Conservation (phyloP, 2,888 invertebrate genomes). For the Lissonota sp. region DNA sequence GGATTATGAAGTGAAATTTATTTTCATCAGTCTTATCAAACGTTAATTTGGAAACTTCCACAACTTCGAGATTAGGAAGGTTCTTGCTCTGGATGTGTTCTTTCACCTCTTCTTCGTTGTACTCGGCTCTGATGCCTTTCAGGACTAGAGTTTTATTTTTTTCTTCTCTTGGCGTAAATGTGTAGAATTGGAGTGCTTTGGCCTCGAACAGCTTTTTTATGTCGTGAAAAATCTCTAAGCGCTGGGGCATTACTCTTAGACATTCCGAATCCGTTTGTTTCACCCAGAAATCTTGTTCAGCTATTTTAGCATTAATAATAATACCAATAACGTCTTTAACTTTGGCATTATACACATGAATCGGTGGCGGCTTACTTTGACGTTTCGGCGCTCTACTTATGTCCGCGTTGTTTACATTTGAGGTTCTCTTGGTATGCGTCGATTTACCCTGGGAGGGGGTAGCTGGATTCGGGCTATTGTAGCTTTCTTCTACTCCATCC, state of each 20-base stretch:
- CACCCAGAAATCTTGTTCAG: too few species aligned
- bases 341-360: not conserved
- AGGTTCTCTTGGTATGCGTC: too few species aligned
- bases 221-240: not conserved
- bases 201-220: conserved; percentile 27
- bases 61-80: conserved; percentile 8
- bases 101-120: conserved; percentile 9
- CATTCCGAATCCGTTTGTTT: too few species aligned
- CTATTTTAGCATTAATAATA: not conserved
- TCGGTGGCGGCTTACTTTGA: conserved; percentile 18
- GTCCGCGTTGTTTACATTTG: not conserved
- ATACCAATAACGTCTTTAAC: not conserved
- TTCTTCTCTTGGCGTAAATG: conserved; percentile 22
- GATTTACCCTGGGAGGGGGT: not conserved
- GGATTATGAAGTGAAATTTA: not conserved
- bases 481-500: not conserved
- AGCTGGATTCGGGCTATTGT: too few species aligned
- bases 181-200: conserved; percentile 10
- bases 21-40: not conserved
- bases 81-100: not conserved
- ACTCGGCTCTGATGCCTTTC: conserved; percentile 39
- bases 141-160: conserved; percentile 38
- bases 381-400: not conserved
- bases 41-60: not conserved
- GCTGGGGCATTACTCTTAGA: too few species aligned